Percentiles rank a stretch among this genome's conserved stretches.
These are phyloP conservation scores for Ceratina australensis DNA, from an alignment of 1,140 invertebrate genomes.

Conservation along the genomic window DNA sequence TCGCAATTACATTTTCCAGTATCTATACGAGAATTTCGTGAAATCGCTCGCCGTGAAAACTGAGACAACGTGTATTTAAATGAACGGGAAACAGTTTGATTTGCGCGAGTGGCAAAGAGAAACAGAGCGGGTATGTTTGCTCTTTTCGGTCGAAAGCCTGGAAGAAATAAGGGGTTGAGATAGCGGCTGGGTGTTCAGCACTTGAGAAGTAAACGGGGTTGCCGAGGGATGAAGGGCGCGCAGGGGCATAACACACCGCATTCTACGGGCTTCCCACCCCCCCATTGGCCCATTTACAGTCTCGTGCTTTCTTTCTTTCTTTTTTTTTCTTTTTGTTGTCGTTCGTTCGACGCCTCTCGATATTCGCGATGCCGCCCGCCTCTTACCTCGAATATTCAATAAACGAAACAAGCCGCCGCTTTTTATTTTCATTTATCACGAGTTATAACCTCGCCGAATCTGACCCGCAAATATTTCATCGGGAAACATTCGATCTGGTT, in stretches of 20 bases:
- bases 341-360: constrained; percentile 3
- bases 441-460: neutral
- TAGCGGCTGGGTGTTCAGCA: constrained; percentile 30
- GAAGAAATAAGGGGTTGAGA: constrained; percentile 15
- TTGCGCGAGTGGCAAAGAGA: neutral
- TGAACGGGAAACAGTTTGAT: neutral
- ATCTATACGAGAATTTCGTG: too few relatives aligned
- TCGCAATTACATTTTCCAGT: too few relatives aligned
- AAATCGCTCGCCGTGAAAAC: too few relatives aligned
- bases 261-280: constrained; percentile 74
- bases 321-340: too few relatives aligned
- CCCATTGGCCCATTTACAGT: constrained; percentile 74
- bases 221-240: constrained; percentile 21
- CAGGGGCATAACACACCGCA: constrained; percentile 64
- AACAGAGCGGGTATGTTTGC: neutral
- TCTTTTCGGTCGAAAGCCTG: constrained; percentile 7
- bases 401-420: neutral
- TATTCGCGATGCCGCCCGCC: neutral
- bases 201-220: constrained; percentile 34
- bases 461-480: neutral
- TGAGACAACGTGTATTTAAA: too few relatives aligned
- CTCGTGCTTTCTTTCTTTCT: constrained; percentile 29
- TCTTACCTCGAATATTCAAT: too few relatives aligned
- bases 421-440: too few relatives aligned
- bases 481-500: too few relatives aligned